Evolutionary conservation across 2,797 vertebrate genomes (phyloP), one percentile per base, ranked within the genome.

Genomic region (Parauchenoglanis ngamensis): DNA sequence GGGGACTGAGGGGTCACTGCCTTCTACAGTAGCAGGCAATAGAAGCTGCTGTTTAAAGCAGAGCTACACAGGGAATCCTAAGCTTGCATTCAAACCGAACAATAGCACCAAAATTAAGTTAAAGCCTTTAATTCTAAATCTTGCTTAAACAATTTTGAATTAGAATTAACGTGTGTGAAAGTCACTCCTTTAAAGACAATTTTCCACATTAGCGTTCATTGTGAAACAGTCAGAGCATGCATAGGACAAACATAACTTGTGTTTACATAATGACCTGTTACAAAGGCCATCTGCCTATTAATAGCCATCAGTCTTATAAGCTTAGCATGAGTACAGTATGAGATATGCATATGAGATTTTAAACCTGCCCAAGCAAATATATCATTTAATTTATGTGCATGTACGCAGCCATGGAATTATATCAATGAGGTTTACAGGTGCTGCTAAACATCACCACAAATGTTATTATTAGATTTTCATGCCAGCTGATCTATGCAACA

Each of bases 1-100:
- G 90, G 90, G 92, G 83, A 85, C 80, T 75, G 68, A 49, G 63
- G 86, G 92, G 82, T 91, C 91, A 92, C 90, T 88, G 84, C 73
- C 87, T 84, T 68, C 79, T 87, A 68, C 85, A 54, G 72, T 59
- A 78, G 63, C 56, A 80, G 86, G 82, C 82, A 80, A 76, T 23
- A 87, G n/a, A 56, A 85, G 76, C 85, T 85, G 77, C 83, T 89
- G 88, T 88, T 91, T 91, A 88, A 89, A 89, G 85, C 10, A 25
- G 54, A 13, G 40, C 80, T 87, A 87, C 87, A 6, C 75, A 83
- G 87, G 86, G 86, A 82, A 78, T 85, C 82, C 52, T 88, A 87
- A 87, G 88, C 90, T 86, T 28, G 68, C 56, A 28, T 56, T 82
- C 57, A 54, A 40, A 77, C 40, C 85, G 79, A 89, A 88, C 89